Evolutionary conservation across 2,888 invertebrate species (phyloP), one percentile per base, ranked within the genome.

Genomic region (Bembecia ichneumoniformis): DNA sequence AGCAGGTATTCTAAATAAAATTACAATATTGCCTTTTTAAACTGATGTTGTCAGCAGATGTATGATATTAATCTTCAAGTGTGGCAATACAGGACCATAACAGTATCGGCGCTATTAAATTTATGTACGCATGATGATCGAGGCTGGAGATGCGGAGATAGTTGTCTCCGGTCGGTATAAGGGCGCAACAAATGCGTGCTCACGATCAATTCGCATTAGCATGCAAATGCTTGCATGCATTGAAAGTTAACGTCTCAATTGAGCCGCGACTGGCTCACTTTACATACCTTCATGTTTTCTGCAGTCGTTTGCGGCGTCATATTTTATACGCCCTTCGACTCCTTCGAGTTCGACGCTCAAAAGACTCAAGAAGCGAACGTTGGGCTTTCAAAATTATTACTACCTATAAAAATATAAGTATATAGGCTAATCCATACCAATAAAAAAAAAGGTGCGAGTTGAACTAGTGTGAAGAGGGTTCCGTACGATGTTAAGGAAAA

Each of bases 201-300:
- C 68, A 64, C 66, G 67, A 61, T 58, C 59, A 53, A 14, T 16
- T 54, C 59, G 49, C 56, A 71, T 76, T 70, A 67, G 55, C 67
- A 74, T 74, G 64, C 58, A 64, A 68, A 69, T 64, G 67, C 55
- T 49, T 52, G 46, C 48, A 60, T 57, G 65, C 40, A 40, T 40
- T 40, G 40, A 64, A 66, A 68, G 66, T 71, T 74, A 62, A 73
- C 62, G 68, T 71, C 71, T 75, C 69, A 72, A 74, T 75, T 61
- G 57, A 60, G 58, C 59, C 47, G 55, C 53, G 58, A 51, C 53
- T 43, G 49, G 46, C 20, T 17, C 49, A 46, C 55, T 67, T 65
- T 63, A 58, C 63, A 62, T 63, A 56, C 59, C 58, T 63, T 65
- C 64, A 57, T 57, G 28, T 28, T 28, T 28, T 57, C 57, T 53